Evolutionary conservation across 1,140 invertebrate species (phyloP), one percentile per base, ranked within the genome.

Genomic region (Polyergus mexicanus): DNA sequence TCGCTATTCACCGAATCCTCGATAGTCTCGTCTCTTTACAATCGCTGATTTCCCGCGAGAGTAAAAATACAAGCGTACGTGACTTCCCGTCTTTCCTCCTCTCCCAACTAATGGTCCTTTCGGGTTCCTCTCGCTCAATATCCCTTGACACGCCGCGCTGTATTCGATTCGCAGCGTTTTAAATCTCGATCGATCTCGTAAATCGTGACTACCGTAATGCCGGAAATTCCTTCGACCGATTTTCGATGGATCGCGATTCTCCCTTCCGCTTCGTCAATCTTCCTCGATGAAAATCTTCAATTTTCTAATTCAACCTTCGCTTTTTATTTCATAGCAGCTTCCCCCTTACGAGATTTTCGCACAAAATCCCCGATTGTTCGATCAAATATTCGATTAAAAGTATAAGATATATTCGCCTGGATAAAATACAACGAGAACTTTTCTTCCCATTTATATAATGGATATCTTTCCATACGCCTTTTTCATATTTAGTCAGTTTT

Each of bases 41-140:
- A 54, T 16, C 41, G 56, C 60, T 88, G 62, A 84, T 84, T 90
- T 89, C 75, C 80, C 88, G 62, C 76, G 85, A 88, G 86, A 44
- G 16, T 13, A 83, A 60, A 80, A 60, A 74, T 72, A 44, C 19
- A 81, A 41, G 63, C 16, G 41, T 69, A 87, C 68, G 77, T 75
- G 69, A 83, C 22, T 16, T 32, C 32, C 25, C n/a, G 38, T 13
- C 11, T 47, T 28, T 19, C 32, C 69, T n/a, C 35, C 68, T 87
- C 28, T 38, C 47, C 0, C 35, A 4, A 19, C 3, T 19, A 51
- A 44, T 72, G 51, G 22, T 11, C 25, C 54, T 83, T 72, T 38
- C 19, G 66, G 11, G 0, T 58, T 2, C 13, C 41, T 25, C 58
- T 51, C 13, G 19, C 10, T 35, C n/a, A 2, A 8, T 60, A 41